Base-by-base conservation (phyloP, 37 sponge, comb jelly and placozoan species). In the Bolinopsis microptera region DNA sequence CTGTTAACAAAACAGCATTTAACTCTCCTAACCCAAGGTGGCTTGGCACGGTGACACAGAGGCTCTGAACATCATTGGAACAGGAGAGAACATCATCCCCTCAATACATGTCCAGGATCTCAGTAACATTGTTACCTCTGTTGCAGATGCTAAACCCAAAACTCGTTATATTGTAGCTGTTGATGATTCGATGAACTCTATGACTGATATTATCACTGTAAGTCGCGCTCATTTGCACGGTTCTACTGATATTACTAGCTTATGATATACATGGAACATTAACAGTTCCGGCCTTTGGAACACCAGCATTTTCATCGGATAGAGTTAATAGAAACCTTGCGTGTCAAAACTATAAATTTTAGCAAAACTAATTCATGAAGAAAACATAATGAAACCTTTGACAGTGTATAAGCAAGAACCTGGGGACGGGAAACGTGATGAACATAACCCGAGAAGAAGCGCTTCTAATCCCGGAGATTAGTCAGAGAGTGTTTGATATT, bases 51-150 rank as follows among this genome's bases (percentile, higher is more conserved):
- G 98, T 0, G 94, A 94, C 3, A 38, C 40, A 3, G 69, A 93
- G 28, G 92, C 76, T 1, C 93, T 97, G 38, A 93, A 93, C 25
- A 93, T 98, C 9, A 96, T 95, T 95, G 99, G 97, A 77, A 96
- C 96, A 28, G 99, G 99, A 38, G 61, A 96, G 36, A 97, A 97
- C 68, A 72, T 96, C 30, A 24, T 98, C 16, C 99, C 99, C 1
- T 96, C 95, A 25, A 96, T 98, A 22, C 99, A 98, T 70, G 93
- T 96, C 32, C 92, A 94, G 25, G 99, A 98, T 83, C 92, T 98
- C 39, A 94, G 70, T 83, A 96, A 96, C 80, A 75, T 97, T 22
- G 48, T 97, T 9, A 61, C 94, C 31, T 96, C 95, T 72, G 77
- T 96, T 30, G 95, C 94, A 36, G 97, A 98, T 69, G 41, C 88